Base-by-base conservation (phyloP, 2,888 invertebrate genomes). In the Apomyelois bistriatella region DNA sequence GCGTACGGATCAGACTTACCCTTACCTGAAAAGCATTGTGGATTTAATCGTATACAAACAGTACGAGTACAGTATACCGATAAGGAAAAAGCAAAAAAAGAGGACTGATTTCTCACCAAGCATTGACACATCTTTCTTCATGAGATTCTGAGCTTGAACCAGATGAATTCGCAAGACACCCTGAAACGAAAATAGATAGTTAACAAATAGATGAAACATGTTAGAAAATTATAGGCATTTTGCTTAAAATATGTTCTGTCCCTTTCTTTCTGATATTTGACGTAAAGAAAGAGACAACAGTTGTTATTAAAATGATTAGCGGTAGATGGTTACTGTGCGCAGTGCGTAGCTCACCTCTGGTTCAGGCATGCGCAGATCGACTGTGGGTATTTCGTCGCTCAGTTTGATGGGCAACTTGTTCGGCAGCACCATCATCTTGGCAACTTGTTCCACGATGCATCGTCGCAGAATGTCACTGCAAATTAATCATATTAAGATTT, bases 1-100 rank as follows among this genome's bases (percentile, higher is more conserved):
- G 96, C 96, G 82, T 99, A 99, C 3, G 99, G 99, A 92, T 99
- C 99, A 0, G 98, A 98, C 91, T 99, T 99, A 76, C 98, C 98
- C 91, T 96, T 96, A 63, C 94, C 95, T 77, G 94, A 64, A 68
- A 93, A 75, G 10, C 28, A 49, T 22, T 22, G 22, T 22, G 22
- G 5, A 3, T 22, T n/a, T n/a, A n/a, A n/a, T n/a, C n/a, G n/a
- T n/a, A n/a, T n/a, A n/a, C n/a, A n/a, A n/a, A n/a, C n/a, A n/a
- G n/a, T n/a, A n/a, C n/a, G n/a, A n/a, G n/a, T n/a, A n/a, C n/a
- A n/a, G n/a, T n/a, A n/a, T n/a, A n/a, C n/a, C n/a, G n/a, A n/a
- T n/a, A n/a, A n/a, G n/a, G n/a, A n/a, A n/a, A n/a, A n/a, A n/a
- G n/a, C n/a, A n/a, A 22, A 22, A 5, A 22, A 5, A 22, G 5